A percentile compares a stretch with the other conserved stretches of the same genome.
Evolutionary conservation across 2,113 vertebrate genomes (phyloP).

Genomic region (Leptodactylus fuscus): DNA sequence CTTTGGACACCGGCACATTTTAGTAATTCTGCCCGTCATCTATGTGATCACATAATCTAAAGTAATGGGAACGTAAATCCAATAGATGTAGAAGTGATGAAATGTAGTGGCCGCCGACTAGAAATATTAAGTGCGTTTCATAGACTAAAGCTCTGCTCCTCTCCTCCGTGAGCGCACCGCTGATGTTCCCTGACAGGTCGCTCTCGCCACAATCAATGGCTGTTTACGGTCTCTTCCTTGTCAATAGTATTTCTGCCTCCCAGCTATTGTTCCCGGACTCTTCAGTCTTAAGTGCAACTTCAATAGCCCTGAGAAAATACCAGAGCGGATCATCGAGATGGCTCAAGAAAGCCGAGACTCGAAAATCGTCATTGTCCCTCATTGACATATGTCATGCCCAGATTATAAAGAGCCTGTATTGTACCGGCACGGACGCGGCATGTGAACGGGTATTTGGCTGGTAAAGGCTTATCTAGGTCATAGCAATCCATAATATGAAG

Average conservation of each 20-base stretch:
- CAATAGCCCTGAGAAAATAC: background rate
- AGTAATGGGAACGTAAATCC: background rate
- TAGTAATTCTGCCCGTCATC: background rate
- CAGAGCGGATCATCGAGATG: background rate
- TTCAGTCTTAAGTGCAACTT: constrained; percentile 12
- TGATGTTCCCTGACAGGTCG: constrained; percentile 6
- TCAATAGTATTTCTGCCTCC: constrained; percentile 29
- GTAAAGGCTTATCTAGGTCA: background rate
- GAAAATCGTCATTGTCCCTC: background rate
- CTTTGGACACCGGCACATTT: too few species aligned
- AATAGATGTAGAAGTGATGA: background rate
- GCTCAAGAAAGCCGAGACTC: background rate
- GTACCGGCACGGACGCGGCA: background rate
- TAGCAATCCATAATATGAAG: background rate
- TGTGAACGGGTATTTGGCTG: background rate
- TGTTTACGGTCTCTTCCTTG: constrained; percentile 29
- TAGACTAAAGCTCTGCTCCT: background rate
- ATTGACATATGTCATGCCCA: background rate
- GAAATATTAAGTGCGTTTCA: background rate
- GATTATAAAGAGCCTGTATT: background rate
- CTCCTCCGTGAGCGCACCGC: background rate
- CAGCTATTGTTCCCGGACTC: constrained; percentile 19
- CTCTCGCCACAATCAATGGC: constrained; percentile 12
- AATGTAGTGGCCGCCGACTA: background rate
- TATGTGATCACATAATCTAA: background rate